phyloP scores from a whole-genome alignment of 1,140 invertebrate species.

The Aphidius ervi region DNA sequence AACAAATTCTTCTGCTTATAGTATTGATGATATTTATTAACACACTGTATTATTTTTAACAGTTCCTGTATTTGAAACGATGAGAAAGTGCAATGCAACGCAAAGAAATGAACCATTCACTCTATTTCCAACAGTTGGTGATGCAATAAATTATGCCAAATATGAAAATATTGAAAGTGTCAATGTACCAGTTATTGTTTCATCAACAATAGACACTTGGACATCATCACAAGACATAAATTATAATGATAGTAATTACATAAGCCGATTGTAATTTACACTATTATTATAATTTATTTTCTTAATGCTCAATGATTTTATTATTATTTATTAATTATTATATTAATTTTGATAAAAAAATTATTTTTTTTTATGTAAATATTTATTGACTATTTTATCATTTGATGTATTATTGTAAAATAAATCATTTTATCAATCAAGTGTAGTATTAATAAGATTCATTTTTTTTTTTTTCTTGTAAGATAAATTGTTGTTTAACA shows the following conservation, averaged over 20 bases:
- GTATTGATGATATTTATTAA: not conserved
- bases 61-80: constrained; percentile 62
- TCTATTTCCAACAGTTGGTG: constrained; percentile 68
- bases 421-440: too few species aligned
- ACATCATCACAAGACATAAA: constrained; percentile 19
- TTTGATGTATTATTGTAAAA: not conserved
- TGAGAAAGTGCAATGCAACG: constrained; percentile 58
- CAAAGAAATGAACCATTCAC: constrained; percentile 55
- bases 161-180: constrained; percentile 34
- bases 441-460: too few species aligned
- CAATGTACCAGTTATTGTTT: constrained; percentile 25
- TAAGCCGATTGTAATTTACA: constrained; percentile 37
- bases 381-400: not conserved
- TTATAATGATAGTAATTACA: constrained; percentile 32
- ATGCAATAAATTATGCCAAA: constrained; percentile 63
- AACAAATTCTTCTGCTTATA: constrained; percentile 4
- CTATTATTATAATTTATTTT: not conserved
- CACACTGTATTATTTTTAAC: constrained; percentile 17
- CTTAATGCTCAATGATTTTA: too few species aligned
- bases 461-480: too few species aligned
- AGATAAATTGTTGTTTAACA: too few species aligned
- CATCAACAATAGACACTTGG: constrained; percentile 31
- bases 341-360: constrained; percentile 7
- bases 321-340: too few species aligned
- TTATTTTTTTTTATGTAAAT: not conserved